Base-by-base conservation (phyloP, 1,140 invertebrate species). In the Dinoponera quadriceps region DNA sequence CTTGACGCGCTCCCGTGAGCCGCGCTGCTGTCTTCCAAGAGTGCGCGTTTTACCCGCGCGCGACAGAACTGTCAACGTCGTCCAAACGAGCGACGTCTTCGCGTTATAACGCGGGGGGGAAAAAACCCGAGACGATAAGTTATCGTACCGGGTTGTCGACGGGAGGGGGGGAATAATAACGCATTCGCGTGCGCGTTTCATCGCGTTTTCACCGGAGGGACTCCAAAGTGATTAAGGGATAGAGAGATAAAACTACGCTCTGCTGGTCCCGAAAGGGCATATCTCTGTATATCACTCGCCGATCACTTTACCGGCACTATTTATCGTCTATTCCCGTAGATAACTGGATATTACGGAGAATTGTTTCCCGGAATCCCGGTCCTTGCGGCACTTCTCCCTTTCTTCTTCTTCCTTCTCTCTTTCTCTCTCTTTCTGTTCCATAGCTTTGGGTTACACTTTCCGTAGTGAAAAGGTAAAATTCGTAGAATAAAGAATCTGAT, bases 401-500 rank as follows among this genome's bases (percentile, higher is more conserved):
- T 33, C 33, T 33, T 7, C 9, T 11, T 44, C 38, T 44, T n/a
- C 38, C 11, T 11, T 9, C 54, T 44, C 38, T 44, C 38, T 44
- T 9, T 44, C 38, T 44, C 38, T 44, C 38, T 44, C 38, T 44
- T 9, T 44, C 38, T 44, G 16, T 44, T 57, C 44, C 27, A 65
- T 75, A 68, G 66, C 57, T 80, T 80, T 80, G 33, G 65, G 38
- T 48, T 71, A 57, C 38, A 51, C 54, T 78, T 69, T 3, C 38
- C 14, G 22, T 25, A 20, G 69, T 48, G 22, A 71, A 69, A 80
- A 71, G n/a, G 33, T 48, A 78, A 78, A 71, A 80, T 71, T 71
- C 38, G 33, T 51, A 69, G 54, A 80, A 71, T 69, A 80, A 71
- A 71, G 75, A 69, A 80, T 80, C 75, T 71, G 75, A 80, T 80